Conservation (phyloP, 2,888 invertebrate species). For the Lamproptera curius region DNA sequence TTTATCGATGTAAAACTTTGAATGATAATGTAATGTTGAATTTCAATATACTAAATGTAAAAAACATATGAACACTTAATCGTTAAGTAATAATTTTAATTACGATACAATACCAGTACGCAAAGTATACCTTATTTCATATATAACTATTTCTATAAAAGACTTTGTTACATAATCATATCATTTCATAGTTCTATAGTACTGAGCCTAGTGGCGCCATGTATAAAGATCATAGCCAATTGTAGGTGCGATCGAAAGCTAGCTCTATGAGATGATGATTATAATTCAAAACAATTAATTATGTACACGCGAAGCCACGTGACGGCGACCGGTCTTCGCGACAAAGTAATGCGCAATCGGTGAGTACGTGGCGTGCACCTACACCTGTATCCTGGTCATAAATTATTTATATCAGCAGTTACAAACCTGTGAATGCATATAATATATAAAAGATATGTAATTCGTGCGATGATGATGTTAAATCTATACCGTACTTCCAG, state of each 20-base stretch:
- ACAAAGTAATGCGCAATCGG: slow-evolving; percentile 20
- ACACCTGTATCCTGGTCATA: slow-evolving; percentile 21
- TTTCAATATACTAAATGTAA: no score
- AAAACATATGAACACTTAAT: no score
- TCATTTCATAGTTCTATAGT: neutral
- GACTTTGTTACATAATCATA: no score
- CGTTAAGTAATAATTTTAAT: neutral
- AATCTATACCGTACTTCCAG: no score
- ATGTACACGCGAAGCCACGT: slow-evolving; percentile 18
- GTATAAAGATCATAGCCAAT: neutral
- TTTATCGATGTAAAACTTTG: no score
- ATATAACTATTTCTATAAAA: no score
- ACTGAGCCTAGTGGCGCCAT: neutral
- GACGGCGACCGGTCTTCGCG: slow-evolving; percentile 15
- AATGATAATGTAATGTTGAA: no score
- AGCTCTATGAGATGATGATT: slow-evolving; percentile 11
- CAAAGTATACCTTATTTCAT: no score
- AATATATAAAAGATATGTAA: no score
- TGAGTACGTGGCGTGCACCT: slow-evolving; percentile 9
- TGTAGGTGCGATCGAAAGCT: neutral
- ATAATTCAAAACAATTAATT: slow-evolving; percentile 18
- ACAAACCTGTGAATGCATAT: no score
- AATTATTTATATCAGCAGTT: slow-evolving; percentile 20
- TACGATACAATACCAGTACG: neutral
- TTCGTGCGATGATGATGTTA: no score